Evolutionary conservation across 2,888 invertebrate species (phyloP), one percentile per base, ranked within the genome.

Genomic region (Plebejus melissa): DNA sequence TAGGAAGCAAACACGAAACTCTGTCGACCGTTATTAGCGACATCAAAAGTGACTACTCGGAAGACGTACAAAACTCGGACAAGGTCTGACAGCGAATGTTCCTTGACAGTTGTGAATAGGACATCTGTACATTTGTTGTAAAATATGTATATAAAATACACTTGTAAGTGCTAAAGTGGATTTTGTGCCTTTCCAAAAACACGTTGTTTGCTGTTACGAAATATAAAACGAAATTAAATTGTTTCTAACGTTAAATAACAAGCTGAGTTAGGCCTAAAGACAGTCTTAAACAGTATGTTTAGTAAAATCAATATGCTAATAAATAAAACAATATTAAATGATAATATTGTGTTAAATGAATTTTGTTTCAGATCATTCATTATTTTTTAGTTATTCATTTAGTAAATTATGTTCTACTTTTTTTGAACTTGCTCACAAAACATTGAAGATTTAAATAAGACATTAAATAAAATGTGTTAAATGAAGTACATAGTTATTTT

Each of bases 61-160:
- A 72, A 1, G 65, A 65, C 5, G 65, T 65, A 32, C 4, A 72
- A 32, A 54, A 16, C 11, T 50, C 72, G 0, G 72, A 54, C 72
- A 72, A 50, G 13, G 46, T 72, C 75, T 75, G 75, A 75, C 75
- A 71, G 28, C 38, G 38, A 54, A n/a, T 60, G 11, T 72, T 75
- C 57, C 46, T 28, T 6, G 36, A 72, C 5, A 38, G 22, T 46
- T 75, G 75, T 71, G 71, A 38, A 75, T 75, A 75, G 58, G 38
- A 16, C 41, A 41, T 58, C 22, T 71, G 57, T 57, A 71, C 57
- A 28, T 58, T 71, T 28, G 58, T 57, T 70, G 70, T 71, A 41
- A 71, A 71, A 75, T 58, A 58, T 75, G 75, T 75, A 75, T 65
- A 75, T 75, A 69, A 69, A 58, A 54, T 54, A 54, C 71, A 58